Evolutionary conservation across 2,797 vertebrate genomes (phyloP).

Genomic region (Pristis pectinata): DNA sequence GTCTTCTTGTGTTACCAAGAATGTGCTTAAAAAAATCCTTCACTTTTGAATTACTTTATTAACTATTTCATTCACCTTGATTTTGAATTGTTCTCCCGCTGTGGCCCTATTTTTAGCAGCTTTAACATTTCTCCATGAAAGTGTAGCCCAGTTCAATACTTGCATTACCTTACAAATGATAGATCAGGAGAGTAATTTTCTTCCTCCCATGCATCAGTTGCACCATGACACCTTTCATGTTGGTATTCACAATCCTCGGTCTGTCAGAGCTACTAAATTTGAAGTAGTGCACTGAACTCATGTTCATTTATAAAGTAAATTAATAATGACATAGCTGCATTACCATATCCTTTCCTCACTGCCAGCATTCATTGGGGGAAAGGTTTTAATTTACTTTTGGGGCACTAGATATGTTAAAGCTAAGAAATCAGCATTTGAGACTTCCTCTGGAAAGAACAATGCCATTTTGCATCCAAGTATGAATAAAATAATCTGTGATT

Average conservation of each 20-base stretch:
- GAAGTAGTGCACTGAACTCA: slow-evolving; percentile 4
- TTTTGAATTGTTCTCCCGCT: background rate
- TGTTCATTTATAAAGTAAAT: slow-evolving; percentile 26
- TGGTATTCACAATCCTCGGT: background rate
- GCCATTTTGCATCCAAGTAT: background rate
- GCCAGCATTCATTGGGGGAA: background rate
- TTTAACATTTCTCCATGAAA: slow-evolving; percentile 6
- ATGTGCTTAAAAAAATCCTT: too few species aligned
- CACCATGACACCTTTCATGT: background rate
- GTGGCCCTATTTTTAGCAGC: background rate
- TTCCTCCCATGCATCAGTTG: background rate
- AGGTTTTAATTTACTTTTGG: slow-evolving; percentile 11
- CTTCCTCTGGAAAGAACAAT: background rate
- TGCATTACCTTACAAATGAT: slow-evolving; percentile 2
- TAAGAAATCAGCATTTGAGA: background rate
- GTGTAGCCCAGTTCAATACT: slow-evolving; percentile 20
- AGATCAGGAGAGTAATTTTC: background rate
- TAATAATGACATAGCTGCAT: slow-evolving; percentile 27
- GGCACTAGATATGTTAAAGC: background rate
- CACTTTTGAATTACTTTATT: background rate
- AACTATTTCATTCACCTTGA: background rate
- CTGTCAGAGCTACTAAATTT: background rate
- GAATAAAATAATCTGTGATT: slow-evolving; percentile 4
- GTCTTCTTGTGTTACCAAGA: too few species aligned
- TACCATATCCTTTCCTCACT: slow-evolving; percentile 30